These are phyloP conservation scores for Bathynomus jamesi DNA, from an alignment of 1,140 invertebrate species.

Conservation along the genomic window DNA sequence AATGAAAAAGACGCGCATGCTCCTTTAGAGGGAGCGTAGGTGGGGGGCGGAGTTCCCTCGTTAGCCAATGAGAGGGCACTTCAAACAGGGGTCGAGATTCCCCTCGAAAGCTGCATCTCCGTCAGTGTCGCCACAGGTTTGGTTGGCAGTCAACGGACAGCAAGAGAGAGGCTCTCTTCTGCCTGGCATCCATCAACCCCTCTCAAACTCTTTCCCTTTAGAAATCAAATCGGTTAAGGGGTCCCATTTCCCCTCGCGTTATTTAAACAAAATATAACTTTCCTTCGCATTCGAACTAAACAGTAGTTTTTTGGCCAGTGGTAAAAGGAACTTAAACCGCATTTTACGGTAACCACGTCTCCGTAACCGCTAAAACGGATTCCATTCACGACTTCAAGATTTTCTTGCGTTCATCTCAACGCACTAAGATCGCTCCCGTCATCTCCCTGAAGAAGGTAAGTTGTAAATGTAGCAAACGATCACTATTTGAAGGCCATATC, in stretches of 20 bases:
- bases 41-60: neutral
- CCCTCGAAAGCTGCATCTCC: neutral
- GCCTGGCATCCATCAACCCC: neutral
- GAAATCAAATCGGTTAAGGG: neutral
- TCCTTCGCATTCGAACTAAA: too few species aligned
- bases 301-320: too few species aligned
- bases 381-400: too few species aligned
- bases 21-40: neutral
- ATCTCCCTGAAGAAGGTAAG: neutral
- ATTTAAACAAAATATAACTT: too few species aligned
- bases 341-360: neutral
- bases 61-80: neutral
- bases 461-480: neutral
- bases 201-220: neutral
- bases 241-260: too few species aligned
- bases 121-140: neutral
- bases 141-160: neutral
- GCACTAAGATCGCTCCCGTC: neutral
- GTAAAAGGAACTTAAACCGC: neutral
- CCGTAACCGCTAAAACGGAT: neutral
- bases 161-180: neutral
- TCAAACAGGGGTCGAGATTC: neutral
- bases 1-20: neutral
- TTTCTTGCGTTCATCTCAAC: too few species aligned
- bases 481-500: too few species aligned